Percentiles rank a stretch among this genome's conserved stretches.
These are phyloP conservation scores for Sphecodes monilicornis DNA, from an alignment of 2,888 invertebrate genomes.

Conservation along the genomic window DNA sequence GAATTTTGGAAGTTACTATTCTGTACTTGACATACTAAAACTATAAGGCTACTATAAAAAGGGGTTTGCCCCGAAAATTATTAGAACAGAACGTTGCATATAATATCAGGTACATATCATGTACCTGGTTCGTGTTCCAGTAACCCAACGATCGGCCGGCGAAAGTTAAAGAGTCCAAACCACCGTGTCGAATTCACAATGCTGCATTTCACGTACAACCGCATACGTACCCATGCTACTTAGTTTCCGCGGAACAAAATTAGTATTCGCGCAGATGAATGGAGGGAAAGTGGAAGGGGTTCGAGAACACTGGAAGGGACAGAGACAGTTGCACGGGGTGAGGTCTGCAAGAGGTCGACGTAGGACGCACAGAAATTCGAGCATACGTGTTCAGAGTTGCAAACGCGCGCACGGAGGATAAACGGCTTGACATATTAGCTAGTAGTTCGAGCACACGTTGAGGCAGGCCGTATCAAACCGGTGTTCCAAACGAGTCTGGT, in stretches of 20 bases:
- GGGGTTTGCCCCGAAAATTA: neutral
- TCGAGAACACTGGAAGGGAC: neutral
- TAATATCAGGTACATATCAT: no score
- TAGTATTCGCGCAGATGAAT: constrained; percentile 13
- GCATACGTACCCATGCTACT: constrained; percentile 2
- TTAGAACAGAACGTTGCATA: neutral
- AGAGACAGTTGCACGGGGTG: constrained; percentile 38
- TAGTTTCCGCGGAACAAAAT: neutral
- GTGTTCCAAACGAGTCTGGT: constrained; percentile 61
- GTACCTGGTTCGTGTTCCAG: no score
- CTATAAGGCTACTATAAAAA: no score
- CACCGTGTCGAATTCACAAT: neutral
- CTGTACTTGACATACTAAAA: no score
- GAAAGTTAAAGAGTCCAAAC: neutral
- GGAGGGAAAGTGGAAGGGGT: neutral
- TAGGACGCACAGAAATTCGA: constrained; percentile 50
- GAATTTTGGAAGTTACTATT: no score
- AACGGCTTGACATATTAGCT: constrained; percentile 76
- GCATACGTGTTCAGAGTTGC: constrained; percentile 74
- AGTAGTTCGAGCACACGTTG: constrained; percentile 54
- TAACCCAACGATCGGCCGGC: neutral
- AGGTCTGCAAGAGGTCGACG: constrained; percentile 33
- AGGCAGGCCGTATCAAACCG: constrained; percentile 65
- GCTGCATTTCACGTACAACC: neutral
- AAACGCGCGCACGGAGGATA: constrained; percentile 69